phyloP scores from a whole-genome alignment of 2,797 vertebrate species.

The Acipenser ruthenus region DNA sequence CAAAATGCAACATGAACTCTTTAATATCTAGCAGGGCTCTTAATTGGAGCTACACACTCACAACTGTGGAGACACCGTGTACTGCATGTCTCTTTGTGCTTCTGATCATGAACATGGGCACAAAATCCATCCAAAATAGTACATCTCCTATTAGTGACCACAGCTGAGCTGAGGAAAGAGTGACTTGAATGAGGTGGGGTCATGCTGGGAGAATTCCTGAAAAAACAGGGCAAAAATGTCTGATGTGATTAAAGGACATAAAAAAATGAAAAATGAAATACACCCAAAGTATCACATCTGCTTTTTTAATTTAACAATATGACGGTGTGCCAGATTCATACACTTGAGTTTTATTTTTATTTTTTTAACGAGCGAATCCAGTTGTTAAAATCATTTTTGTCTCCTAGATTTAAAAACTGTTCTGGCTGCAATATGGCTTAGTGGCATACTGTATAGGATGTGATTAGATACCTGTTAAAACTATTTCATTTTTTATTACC shows the following conservation, averaged over 20 bases:
- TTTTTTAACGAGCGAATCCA: no score
- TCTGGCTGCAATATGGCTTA: no score
- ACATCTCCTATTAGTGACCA: not conserved
- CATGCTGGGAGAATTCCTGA: not conserved
- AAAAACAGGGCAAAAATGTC: not conserved
- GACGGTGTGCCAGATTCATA: not conserved
- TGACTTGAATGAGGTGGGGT: not conserved
- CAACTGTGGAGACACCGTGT: not conserved
- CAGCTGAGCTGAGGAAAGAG: not conserved
- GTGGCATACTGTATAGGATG: no score
- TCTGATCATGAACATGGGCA: not conserved
- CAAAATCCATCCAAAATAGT: not conserved
- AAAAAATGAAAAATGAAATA: not conserved
- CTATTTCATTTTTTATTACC: no score
- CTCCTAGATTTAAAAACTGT: no score
- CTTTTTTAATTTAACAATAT: not conserved
- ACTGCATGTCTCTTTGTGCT: not conserved
- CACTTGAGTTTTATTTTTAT: no score
- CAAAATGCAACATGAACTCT: not conserved
- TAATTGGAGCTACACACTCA: not conserved
- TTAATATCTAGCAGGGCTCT: not conserved
- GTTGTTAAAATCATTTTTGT: no score
- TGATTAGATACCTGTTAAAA: no score
- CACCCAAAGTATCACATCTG: not conserved
- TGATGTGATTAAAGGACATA: not conserved